phyloP scores from a whole-genome alignment of 2,113 vertebrate species.

The Gavialis gangeticus region DNA sequence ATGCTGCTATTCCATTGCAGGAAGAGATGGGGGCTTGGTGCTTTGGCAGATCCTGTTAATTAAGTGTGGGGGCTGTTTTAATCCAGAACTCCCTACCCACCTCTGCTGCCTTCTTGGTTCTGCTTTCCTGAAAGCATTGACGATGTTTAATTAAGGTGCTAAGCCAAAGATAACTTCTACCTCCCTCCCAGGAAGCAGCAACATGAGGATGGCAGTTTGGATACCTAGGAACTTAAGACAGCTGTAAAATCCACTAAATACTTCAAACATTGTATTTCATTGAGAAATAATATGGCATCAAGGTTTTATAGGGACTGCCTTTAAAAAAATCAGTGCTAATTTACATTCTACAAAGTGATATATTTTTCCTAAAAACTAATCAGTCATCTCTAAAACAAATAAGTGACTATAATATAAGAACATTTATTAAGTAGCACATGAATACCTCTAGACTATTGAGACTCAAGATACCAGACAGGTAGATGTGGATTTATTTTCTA shows the following conservation, averaged over 20 bases:
- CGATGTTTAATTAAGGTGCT: slow-evolving; percentile 57
- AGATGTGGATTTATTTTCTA: not conserved
- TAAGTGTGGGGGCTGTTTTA: slow-evolving; percentile 34
- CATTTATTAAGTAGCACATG: not conserved
- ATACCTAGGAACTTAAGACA: not conserved
- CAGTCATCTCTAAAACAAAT: not conserved
- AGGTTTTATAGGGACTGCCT: not conserved
- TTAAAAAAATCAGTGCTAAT: not conserved
- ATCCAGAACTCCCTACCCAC: slow-evolving; percentile 54
- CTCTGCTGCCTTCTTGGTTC: slow-evolving; percentile 43
- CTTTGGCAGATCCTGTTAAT: slow-evolving; percentile 61
- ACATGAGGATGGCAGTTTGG: not conserved
- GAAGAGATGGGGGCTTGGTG: slow-evolving; percentile 35
- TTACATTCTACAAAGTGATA: not conserved
- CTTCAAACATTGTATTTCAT: not conserved
- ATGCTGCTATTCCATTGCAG: slow-evolving; percentile 4
- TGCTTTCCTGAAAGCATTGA: slow-evolving; percentile 41
- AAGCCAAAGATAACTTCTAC: slow-evolving; percentile 34
- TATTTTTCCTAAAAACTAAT: not conserved
- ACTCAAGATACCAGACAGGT: not conserved
- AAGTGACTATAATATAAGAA: not conserved
- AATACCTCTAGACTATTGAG: not conserved
- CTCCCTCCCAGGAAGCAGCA: slow-evolving; percentile 30
- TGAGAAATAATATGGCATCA: not conserved
- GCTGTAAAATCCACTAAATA: not conserved